Base-by-base conservation (phyloP, 2,113 vertebrate genomes). In the Megaceryle torquata region DNA sequence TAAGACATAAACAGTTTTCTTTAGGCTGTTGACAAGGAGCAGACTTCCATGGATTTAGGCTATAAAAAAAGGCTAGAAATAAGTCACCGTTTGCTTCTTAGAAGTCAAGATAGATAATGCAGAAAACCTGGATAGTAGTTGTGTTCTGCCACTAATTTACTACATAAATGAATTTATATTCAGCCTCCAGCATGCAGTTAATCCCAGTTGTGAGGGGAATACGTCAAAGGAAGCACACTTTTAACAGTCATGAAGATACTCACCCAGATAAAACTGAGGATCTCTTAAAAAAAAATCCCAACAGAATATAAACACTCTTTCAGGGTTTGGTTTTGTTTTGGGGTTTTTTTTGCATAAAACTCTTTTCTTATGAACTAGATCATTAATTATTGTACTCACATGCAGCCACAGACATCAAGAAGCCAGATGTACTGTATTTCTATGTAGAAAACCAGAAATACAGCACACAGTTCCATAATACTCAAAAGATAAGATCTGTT, bases 401-500 rank as follows among this genome's bases (percentile, higher is more conserved):
- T 16, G 46, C 28, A 96, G 65, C 41, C 46, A 89, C 33, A 91
- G 89, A 82, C 56, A 91, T 74, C 59, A 80, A 80, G 77, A 82
- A 95, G 25, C 43, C 78, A 84, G 43, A 74, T 67, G 79, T 74
- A 54, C 31, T 33, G 4, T 22, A 77, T 95, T 89, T 89, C 68
- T 46, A 51, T 33, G 3, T 70, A 76, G 67, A 80, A 91, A 86
- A 8, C n/a, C 26, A 89, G 69, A 92, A 91, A 81, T 68, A 29
- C 57, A 83, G 84, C 9, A 7, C 13, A 7, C 71, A 93, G 69
- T 91, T 95, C 79, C 68, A 82, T 37, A 93, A 53, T 67, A 51
- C 48, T 71, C 51, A 25, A 68, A 93, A 86, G 88, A 95, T 94
- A 96, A 94, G 33, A 95, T 96, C 91, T 81, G 41, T 60, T 94